Conservation (phyloP, 2,113 vertebrate genomes). For the Phaethornis superciliosus region DNA sequence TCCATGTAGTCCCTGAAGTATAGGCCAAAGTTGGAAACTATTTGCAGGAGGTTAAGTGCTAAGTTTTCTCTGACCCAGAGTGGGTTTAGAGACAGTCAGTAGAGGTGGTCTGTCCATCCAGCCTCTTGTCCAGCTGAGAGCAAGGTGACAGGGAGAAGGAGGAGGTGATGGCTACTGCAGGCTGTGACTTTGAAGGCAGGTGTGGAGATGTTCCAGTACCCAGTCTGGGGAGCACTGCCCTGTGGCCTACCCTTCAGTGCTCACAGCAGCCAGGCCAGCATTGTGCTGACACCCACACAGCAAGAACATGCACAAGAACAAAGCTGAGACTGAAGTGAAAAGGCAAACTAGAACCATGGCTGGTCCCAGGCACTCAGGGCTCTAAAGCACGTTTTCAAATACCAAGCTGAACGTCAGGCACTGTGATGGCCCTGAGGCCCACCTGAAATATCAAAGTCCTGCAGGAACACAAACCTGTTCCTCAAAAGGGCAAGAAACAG, state of each 20-base stretch:
- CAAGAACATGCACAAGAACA: neutral
- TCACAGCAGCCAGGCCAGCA: neutral
- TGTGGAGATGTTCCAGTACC: neutral
- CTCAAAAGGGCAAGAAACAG: neutral
- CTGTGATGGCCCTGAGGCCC: neutral
- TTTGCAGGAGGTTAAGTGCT: slow-evolving; percentile 36
- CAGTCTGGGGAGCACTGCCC: neutral
- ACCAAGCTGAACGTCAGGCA: neutral
- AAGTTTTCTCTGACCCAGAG: slow-evolving; percentile 29
- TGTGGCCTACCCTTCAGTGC: neutral
- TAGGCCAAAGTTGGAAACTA: neutral
- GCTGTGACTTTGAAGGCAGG: neutral
- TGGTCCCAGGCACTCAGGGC: neutral
- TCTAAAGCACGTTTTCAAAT: neutral
- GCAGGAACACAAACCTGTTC: neutral
- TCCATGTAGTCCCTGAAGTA: slow-evolving; percentile 60
- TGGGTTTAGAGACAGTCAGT: neutral
- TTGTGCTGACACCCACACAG: fast-evolving
- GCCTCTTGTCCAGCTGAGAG: neutral
- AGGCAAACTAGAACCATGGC: neutral
- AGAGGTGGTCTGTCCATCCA: neutral
- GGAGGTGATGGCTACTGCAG: neutral
- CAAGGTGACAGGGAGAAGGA: neutral
- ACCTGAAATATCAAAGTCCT: neutral
- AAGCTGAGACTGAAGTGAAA: neutral